Base-by-base conservation (phyloP, 2,797 vertebrate species). In the Acipenser ruthenus region DNA sequence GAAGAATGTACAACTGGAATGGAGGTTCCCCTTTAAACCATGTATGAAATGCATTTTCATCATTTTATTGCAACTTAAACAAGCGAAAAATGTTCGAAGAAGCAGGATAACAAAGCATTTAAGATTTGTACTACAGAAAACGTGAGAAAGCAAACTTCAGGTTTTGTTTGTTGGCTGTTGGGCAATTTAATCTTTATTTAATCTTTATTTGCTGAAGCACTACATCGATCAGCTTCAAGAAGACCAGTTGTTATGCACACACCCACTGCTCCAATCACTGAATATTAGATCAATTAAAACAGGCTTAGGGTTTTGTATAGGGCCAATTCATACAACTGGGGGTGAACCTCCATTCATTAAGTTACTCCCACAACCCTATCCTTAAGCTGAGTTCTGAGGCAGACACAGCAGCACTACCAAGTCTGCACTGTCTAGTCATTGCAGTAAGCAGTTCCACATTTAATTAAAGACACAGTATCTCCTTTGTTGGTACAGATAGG, bases 261-360 rank as follows among this genome's bases (percentile, higher is more conserved):
- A 88, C 88, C 89, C 87, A 90, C 83, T 82, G 86, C 80, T 89
- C 84, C 84, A 89, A 87, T 86, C 81, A 79, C 84, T 70, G 74
- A 86, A 88, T 89, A 90, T 87, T 85, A 92, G 93, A 95, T 95
- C 93, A 96, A 96, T 97, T 95, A 96, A 96, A 96, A 95, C 66
- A 91, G 92, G 94, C 93, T 97, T 95, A 93, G 77, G 84, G 82
- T 84, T 79, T 83, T 85, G 87, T 81, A 86, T 86, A 86, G 85
- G 84, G 83, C 88, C 89, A 87, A 89, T 88, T 91, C 88, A 87
- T 85, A 89, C 86, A 85, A 90, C 83, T 86, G 68, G 73, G 87
- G 81, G 87, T 83, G 84, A 86, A 67, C 85, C 87, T 86, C 91
- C 88, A 87, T 91, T 93, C 88, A 91, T 86, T 83, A 86, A 86